Conservation (phyloP, 2,888 invertebrate genomes). For the Phalera bucephala region DNA sequence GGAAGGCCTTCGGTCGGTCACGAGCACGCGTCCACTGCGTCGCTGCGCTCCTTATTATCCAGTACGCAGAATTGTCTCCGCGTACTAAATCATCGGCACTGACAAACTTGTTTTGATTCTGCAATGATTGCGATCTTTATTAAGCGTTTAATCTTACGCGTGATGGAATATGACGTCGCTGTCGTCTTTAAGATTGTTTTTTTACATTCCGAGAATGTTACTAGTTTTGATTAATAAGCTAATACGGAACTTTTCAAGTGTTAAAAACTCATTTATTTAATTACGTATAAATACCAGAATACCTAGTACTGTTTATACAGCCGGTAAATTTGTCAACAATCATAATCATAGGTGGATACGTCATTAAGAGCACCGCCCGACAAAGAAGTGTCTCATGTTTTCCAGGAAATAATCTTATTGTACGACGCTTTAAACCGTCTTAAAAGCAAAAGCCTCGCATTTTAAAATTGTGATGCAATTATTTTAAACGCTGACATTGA, state of each 20-base stretch:
- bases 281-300: no score
- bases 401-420: slow-evolving; percentile 79
- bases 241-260: no score
- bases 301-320: no score
- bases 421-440: slow-evolving; percentile 69
- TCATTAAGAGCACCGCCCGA: no score
- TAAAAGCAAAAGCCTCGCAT: slow-evolving; percentile 78
- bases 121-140: slow-evolving; percentile 12
- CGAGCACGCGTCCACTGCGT: slow-evolving; percentile 52
- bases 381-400: slow-evolving; percentile 65
- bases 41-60: slow-evolving; percentile 42
- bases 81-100: slow-evolving; percentile 21
- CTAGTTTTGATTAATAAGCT: background rate
- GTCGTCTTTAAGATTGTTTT: background rate
- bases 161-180: background rate
- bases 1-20: slow-evolving; percentile 61
- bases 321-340: no score
- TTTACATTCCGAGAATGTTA: background rate
- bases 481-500: slow-evolving; percentile 83
- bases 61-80: slow-evolving; percentile 30
- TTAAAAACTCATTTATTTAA: no score
- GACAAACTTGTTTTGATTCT: slow-evolving; percentile 16
- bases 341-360: no score
- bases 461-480: slow-evolving; percentile 83
- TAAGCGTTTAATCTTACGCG: background rate